Evolutionary conservation across 2,888 invertebrate species (phyloP), one percentile per base, ranked within the genome.

Genomic region (Terebella lapidaria): DNA sequence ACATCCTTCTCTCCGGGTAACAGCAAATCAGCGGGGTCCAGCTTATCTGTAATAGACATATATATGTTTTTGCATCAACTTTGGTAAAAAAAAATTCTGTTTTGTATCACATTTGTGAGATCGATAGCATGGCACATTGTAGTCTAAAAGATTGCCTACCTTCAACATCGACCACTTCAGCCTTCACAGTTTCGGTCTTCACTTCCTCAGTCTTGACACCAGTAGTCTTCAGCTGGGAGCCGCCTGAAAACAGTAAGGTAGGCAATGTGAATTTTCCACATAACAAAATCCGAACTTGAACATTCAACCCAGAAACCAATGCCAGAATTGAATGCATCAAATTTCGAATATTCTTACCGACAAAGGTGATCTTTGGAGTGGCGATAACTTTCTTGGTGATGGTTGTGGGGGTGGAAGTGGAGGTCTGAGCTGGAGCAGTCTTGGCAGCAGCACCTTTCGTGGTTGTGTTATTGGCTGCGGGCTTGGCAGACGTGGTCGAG

Each of bases 361-460:
- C 89, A 84, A 92, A 92, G 73, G 89, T 90, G 70, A 91, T 90
- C 84, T 90, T 89, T 61, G 90, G 88, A 67, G 89, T 86, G 59
- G 88, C 87, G 24, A 87, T 63, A 18, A 80, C 78, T 65, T 79
- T 83, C 61, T 84, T 82, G 49, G 59, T 66, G 47, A 62, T 62
- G 3, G 61, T 58, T 53, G 61, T 61, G 26, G 64, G 62, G 45
- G 67, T 57, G 35, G 63, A 57, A 4, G 63, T 61, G 26, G 56
- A 10, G 64, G 57, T 5, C 58, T 60, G 18, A 66, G 65, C 57
- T 28, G 59, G 52, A 27, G 71, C 59, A 3, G 67, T 53, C 20
- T 66, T 52, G 30, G 59, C 62, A 27, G 65, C 65, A 0, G 72
- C 59, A 3, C 68, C 53, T 1, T 63, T 54, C 5, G 63, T 57